Percentiles rank a stretch among this genome's conserved stretches.
Conservation (phyloP, 2,113 vertebrate species). For the Planiliza haematocheilus region DNA sequence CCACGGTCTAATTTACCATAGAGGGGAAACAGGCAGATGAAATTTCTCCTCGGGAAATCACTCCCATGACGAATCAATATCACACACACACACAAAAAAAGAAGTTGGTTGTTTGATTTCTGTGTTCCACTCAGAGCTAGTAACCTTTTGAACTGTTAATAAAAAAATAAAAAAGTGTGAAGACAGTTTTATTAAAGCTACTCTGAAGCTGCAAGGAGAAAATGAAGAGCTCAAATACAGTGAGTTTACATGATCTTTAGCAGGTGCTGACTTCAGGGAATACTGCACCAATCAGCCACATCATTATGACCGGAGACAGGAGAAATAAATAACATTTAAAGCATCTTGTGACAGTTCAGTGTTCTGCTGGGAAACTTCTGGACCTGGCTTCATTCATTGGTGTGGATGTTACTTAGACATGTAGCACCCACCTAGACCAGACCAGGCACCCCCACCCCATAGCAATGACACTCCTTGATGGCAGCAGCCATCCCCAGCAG, state of each 20-base stretch:
- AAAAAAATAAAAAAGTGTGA: slow-evolving; percentile 25
- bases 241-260: neutral
- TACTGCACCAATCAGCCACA: neutral
- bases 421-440: too few relatives aligned
- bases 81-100: slow-evolving; percentile 6
- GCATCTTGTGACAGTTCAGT: too few relatives aligned
- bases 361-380: too few relatives aligned
- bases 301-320: too few relatives aligned
- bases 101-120: slow-evolving; percentile 46
- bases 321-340: too few relatives aligned
- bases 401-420: too few relatives aligned
- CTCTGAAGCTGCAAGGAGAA: neutral
- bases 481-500: too few relatives aligned
- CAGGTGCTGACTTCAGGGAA: slow-evolving; percentile 5
- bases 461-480: too few relatives aligned
- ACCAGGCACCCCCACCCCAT: too few relatives aligned
- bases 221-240: slow-evolving; percentile 11
- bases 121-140: neutral
- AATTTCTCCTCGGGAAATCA: slow-evolving; percentile 60
- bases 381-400: too few relatives aligned
- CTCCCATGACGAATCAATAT: slow-evolving; percentile 70
- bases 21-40: slow-evolving; percentile 53
- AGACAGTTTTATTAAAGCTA: slow-evolving; percentile 18
- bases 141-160: slow-evolving; percentile 61
- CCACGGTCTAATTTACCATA: slow-evolving; percentile 60